Conservation (phyloP, 2,113 vertebrate species). For the Microtus ochrogaster region DNA sequence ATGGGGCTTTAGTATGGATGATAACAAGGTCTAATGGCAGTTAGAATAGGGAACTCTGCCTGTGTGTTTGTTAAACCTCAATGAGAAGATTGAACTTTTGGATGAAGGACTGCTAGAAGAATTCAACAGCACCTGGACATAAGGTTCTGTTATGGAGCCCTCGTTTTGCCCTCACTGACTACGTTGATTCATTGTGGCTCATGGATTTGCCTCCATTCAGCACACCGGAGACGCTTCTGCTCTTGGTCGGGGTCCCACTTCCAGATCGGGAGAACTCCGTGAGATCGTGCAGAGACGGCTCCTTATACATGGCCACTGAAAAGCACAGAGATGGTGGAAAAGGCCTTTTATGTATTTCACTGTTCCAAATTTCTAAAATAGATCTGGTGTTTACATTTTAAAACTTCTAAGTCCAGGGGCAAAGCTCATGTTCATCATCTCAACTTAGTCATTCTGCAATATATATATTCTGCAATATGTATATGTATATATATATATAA, state of each 20-base stretch:
- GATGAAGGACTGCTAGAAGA: constrained; percentile 91
- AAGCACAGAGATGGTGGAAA: constrained; percentile 76
- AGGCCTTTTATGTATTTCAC: neutral
- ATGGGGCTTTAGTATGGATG: constrained; percentile 84
- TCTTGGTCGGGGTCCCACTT: constrained; percentile 99
- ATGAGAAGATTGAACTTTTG: constrained; percentile 88
- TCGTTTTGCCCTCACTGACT: constrained; percentile 91
- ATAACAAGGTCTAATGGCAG: constrained; percentile 87
- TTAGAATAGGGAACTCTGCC: constrained; percentile 84
- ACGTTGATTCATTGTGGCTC: constrained; percentile 99
- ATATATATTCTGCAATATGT: neutral
- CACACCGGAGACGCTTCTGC: constrained; percentile 97
- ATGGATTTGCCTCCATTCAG: constrained; percentile 98
- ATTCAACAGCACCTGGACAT: constrained; percentile 96
- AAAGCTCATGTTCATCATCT: neutral
- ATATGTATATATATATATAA: neutral
- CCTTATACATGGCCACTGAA: constrained; percentile 99
- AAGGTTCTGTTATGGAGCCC: constrained; percentile 92
- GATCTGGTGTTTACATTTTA: neutral
- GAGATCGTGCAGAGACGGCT: constrained; percentile 98
- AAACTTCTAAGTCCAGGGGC: neutral
- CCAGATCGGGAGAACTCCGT: constrained; percentile 98
- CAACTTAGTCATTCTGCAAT: neutral
- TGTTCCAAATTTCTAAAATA: neutral
- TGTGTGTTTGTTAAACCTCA: constrained; percentile 87